Evolutionary conservation across 2,797 vertebrate genomes (phyloP).

Genomic region (Mustela erminea): DNA sequence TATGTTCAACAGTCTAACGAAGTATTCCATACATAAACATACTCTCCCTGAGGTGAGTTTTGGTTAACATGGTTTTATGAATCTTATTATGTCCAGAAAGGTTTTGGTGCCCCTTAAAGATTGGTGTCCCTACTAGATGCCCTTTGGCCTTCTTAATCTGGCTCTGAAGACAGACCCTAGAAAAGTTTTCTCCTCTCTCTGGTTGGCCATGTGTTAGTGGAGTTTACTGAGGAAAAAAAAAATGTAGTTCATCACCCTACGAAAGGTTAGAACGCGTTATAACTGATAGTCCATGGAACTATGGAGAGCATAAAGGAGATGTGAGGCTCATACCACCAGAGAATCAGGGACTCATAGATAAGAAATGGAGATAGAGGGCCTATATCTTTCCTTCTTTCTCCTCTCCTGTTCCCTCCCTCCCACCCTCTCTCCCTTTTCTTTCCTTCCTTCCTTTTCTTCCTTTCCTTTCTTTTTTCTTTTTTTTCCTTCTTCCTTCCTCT

Average conservation of each 20-base stretch:
- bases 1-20: neutral
- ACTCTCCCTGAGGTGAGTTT: neutral
- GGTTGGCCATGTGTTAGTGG: neutral
- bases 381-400: too few relatives aligned
- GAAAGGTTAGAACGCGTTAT: neutral
- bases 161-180: slow-evolving; percentile 14
- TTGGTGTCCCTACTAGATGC: neutral
- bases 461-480: rapidly evolving
- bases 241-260: neutral
- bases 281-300: neutral
- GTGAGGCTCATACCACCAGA: neutral
- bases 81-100: neutral
- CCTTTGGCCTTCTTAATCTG: neutral
- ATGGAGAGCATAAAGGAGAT: neutral
- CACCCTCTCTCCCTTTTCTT: too few relatives aligned
- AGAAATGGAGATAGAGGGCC: neutral
- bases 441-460: too few relatives aligned
- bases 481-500: too few relatives aligned
- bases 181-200: neutral
- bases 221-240: neutral
- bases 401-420: too few relatives aligned
- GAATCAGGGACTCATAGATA: neutral
- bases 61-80: neutral
- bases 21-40: neutral
- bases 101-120: neutral